Conservation (phyloP, 2,888 invertebrate genomes). For the Scaeva pyrastri region DNA sequence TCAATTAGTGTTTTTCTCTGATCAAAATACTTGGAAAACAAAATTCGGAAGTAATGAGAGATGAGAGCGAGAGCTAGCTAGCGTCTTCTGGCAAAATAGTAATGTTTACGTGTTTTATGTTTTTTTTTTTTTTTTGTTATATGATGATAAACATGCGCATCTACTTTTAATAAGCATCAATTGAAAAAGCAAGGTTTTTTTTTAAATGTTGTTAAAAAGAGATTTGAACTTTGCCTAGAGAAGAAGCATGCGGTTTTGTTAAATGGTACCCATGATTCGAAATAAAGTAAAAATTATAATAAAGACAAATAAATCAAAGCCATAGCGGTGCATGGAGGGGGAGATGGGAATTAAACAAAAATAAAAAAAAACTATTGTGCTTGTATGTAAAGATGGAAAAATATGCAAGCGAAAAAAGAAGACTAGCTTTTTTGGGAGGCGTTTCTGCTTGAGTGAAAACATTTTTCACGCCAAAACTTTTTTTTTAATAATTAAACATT, state of each 20-base stretch:
- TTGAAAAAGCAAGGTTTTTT: slow-evolving; percentile 12
- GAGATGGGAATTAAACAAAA: background rate
- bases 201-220: slow-evolving; percentile 2
- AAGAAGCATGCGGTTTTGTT: slow-evolving; percentile 28
- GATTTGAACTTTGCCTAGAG: slow-evolving; percentile 1
- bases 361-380: slow-evolving; percentile 30
- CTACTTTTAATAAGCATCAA: slow-evolving; percentile 33
- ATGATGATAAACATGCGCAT: slow-evolving; percentile 46
- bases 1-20: slow-evolving; percentile 81
- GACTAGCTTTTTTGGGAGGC: slow-evolving; percentile 54
- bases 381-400: slow-evolving; percentile 42
- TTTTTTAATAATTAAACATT: slow-evolving; percentile 73
- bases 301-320: background rate
- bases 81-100: slow-evolving; percentile 62
- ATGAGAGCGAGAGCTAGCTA: slow-evolving; percentile 37
- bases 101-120: slow-evolving; percentile 22
- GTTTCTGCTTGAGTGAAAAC: slow-evolving; percentile 52
- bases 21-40: slow-evolving; percentile 59
- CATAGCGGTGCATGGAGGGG: slow-evolving; percentile 12
- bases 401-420: slow-evolving; percentile 55
- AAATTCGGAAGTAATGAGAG: slow-evolving; percentile 54
- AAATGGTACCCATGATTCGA: slow-evolving; percentile 8
- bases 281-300: background rate
- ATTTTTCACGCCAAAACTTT: slow-evolving; percentile 51
- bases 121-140: slow-evolving; percentile 37